phyloP scores from a whole-genome alignment of 1,140 invertebrate genomes.

The Zaprionus davidi region DNA sequence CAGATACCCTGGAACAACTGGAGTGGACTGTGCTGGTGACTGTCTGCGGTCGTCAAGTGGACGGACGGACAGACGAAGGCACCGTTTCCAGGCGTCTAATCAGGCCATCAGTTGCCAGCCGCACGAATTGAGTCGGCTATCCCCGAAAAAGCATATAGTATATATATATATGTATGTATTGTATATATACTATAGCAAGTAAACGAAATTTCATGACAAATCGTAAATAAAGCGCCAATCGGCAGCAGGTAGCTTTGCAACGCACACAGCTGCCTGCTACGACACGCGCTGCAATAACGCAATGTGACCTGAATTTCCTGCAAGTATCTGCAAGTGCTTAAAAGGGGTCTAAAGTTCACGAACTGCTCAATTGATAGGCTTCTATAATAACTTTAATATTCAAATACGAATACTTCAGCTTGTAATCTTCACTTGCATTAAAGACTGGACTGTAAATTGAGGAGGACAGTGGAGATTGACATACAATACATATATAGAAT shows the following conservation, averaged over 20 bases:
- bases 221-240: neutral
- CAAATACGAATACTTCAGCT: neutral
- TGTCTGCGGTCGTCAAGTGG: constrained; percentile 31
- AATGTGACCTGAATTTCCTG: neutral
- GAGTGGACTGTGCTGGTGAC: neutral
- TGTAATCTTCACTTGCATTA: neutral
- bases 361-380: neutral
- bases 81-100: constrained; percentile 15
- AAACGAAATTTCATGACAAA: constrained; percentile 23
- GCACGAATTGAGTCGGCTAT: constrained; percentile 18
- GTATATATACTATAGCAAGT: neutral
- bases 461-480: too few species aligned
- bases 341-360: neutral
- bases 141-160: constrained; percentile 8
- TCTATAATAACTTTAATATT: too few species aligned
- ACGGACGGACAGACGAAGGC: neutral
- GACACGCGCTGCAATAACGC: neutral
- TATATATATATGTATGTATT: constrained; percentile 4
- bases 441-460: too few species aligned
- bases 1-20: neutral
- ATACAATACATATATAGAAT: too few species aligned
- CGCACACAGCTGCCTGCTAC: constrained; percentile 8
- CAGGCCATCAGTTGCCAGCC: constrained; percentile 19
- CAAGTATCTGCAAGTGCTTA: neutral
- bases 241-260: neutral